Evolutionary conservation across 2,113 vertebrate species (phyloP), one percentile per base, ranked within the genome.

Genomic region (Neogobius melanostomus): DNA sequence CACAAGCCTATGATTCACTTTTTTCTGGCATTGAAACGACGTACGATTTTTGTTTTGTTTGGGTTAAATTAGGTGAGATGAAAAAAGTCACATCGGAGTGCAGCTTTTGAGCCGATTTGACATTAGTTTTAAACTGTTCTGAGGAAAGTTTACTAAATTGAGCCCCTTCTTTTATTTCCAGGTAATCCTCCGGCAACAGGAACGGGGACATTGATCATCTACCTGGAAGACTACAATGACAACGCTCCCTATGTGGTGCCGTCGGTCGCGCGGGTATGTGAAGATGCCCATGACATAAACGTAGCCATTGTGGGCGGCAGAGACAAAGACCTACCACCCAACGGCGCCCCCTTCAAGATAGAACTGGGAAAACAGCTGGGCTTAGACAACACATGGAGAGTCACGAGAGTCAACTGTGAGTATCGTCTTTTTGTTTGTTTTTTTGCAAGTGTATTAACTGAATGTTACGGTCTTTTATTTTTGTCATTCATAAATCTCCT

Each of bases 341-440:
- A 98, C 8, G 94, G 95, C 6, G 95, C 96, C 0, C 96, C 96
- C 8, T 99, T 98, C 90, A 96, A 93, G 79, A 98, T 99, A 42
- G 97, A 98, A 51, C 91, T 99, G 75, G 95, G 93, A 46, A 97
- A 97, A 76, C 96, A 95, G 75, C 91, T 91, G 0, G 93, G 93
- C 52, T 91, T 95, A 6, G 97, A 98, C 61, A 98, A 97, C 88
- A 91, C 95, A 76, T 99, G 98, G 98, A 97, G 92, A 72, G 92
- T 98, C 76, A 94, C 93, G 81, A 95, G 92, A 80, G 87, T 99
- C 74, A 99, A 99, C 90, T 94, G 98, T 99, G 89, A 98, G 95
- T 94, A 81, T 82, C 51, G 17, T 28, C 69, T 3, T 14, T 47
- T 56, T 64, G 3, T 0, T 43, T 9, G 36, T 60, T 43, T 6